Evolutionary conservation across 1,140 invertebrate genomes (phyloP).

Genomic region (Drosophila sulfurigaster): DNA sequence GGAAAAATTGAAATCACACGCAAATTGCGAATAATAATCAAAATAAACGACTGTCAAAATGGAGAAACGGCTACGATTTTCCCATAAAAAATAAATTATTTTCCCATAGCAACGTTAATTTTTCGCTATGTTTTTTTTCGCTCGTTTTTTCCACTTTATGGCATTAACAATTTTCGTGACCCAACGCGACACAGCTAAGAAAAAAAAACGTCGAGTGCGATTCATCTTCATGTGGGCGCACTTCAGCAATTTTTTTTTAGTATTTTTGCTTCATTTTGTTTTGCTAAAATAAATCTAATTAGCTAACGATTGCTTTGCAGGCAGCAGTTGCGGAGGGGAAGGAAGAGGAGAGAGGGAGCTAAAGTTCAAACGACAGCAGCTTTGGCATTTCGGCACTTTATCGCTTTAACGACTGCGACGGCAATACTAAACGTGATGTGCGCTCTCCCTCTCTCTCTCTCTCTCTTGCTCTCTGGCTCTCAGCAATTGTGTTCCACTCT

Average conservation of each 20-base stretch:
- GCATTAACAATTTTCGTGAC: constrained; percentile 61
- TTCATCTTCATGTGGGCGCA: constrained; percentile 60
- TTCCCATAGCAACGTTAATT: constrained; percentile 57
- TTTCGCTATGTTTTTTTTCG: constrained; percentile 31
- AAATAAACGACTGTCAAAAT: constrained; percentile 53
- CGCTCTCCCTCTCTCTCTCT: constrained; percentile 1
- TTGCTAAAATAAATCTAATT: constrained; percentile 74
- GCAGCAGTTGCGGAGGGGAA: background rate
- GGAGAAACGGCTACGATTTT: constrained; percentile 48
- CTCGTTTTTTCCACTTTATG: constrained; percentile 28
- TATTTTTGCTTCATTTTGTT: constrained; percentile 19
- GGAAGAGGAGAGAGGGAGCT: background rate
- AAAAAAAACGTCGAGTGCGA: constrained; percentile 35
- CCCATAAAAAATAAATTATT: constrained; percentile 64
- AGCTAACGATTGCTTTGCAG: constrained; percentile 57
- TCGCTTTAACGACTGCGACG: constrained; percentile 56
- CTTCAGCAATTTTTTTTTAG: constrained; percentile 21
- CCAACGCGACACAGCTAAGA: constrained; percentile 5
- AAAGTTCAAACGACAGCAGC: constrained; percentile 44
- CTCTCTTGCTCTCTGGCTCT: background rate
- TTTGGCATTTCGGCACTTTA: constrained; percentile 63
- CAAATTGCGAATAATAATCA: constrained; percentile 49
- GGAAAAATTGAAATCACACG: constrained; percentile 50
- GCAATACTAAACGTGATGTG: constrained; percentile 60
- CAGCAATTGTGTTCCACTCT: constrained; percentile 28